phyloP scores from a whole-genome alignment of 2,888 invertebrate species.

The Branchellion lobata region DNA sequence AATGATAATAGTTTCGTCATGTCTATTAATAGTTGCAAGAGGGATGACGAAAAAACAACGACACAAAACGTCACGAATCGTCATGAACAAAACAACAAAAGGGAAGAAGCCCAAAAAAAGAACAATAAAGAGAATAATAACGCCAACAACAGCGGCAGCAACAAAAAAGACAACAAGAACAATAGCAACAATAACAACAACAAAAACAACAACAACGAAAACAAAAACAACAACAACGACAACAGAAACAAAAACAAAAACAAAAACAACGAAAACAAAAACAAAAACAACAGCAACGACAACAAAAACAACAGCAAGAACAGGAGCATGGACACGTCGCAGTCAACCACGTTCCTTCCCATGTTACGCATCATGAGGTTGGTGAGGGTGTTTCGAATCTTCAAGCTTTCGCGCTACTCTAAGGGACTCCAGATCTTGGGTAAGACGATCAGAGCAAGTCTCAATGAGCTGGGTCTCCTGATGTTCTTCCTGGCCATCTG shows the following conservation, averaged over 20 bases:
- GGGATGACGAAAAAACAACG: neutral
- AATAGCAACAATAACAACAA: too few relatives aligned
- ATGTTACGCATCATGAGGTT: constrained; percentile 95
- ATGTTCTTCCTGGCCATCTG: constrained; percentile 99
- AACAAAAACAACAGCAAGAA: too few relatives aligned
- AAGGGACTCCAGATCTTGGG: constrained; percentile 99
- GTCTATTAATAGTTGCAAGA: neutral
- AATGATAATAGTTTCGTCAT: too few relatives aligned
- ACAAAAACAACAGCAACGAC: too few relatives aligned
- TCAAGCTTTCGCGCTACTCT: constrained; percentile 98
- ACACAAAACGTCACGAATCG: neutral
- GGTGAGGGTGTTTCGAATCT: constrained; percentile 98
- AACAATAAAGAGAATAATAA: neutral
- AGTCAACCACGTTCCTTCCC: constrained; percentile 69
- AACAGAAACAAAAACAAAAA: neutral
- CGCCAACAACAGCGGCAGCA: too few relatives aligned
- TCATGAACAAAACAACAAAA: neutral
- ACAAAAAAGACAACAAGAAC: too few relatives aligned
- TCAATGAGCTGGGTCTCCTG: constrained; percentile 97
- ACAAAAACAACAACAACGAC: neutral
- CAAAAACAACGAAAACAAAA: too few relatives aligned
- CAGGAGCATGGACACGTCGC: neutral
- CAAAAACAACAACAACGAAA: too few relatives aligned
- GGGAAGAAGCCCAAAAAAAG: neutral
- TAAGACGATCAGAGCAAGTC: constrained; percentile 95